Evolutionary conservation across 1,140 invertebrate genomes (phyloP).

Genomic region (Samia ricini): DNA sequence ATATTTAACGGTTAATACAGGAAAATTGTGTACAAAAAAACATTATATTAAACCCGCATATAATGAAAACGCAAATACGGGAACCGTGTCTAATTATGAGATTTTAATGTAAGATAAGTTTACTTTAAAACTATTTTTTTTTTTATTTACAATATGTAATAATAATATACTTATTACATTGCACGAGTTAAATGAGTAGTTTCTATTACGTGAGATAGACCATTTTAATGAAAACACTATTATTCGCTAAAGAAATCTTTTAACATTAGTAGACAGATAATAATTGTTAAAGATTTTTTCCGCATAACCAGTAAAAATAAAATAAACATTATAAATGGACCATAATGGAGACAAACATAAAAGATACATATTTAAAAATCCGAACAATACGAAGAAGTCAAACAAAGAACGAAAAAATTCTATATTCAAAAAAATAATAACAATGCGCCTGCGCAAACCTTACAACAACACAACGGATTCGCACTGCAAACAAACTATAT

Average conservation of each 20-base stretch:
- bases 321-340: neutral
- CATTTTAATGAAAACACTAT: no score
- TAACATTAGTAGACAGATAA: neutral
- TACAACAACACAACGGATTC: neutral
- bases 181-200: no score
- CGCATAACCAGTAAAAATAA: neutral
- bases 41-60: no score
- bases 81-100: no score
- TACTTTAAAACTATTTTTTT: no score
- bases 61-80: no score
- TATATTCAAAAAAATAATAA: neutral
- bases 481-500: neutral
- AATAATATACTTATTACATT: no score
- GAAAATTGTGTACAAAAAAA: no score
- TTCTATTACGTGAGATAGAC: no score
- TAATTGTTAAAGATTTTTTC: neutral
- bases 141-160: no score
- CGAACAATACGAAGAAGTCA: neutral
- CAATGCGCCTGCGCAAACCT: constrained; percentile 1
- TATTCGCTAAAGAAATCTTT: neutral
- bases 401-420: neutral
- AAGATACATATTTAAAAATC: neutral
- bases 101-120: no score
- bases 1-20: no score
- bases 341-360: neutral